These are phyloP conservation scores for Narcine bancroftii DNA, from an alignment of 2,113 vertebrate species.

Conservation along the genomic window DNA sequence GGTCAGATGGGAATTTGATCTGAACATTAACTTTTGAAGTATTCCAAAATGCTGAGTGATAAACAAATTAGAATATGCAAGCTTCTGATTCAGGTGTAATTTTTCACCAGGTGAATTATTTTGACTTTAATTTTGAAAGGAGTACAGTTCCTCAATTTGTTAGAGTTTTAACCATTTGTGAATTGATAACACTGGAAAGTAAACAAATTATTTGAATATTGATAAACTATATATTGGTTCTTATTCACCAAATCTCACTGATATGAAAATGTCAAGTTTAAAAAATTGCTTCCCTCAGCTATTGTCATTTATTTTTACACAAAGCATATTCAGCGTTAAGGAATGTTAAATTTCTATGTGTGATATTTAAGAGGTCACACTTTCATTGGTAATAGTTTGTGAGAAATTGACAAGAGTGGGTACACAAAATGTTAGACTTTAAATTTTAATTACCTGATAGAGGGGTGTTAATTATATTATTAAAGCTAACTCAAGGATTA, in stretches of 20 bases:
- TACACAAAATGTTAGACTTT: background rate
- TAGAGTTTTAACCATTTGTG: background rate
- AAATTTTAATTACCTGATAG: conserved; percentile 23
- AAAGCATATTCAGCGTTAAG: background rate
- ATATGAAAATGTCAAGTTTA: background rate
- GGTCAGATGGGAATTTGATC: background rate
- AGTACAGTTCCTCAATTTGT: background rate
- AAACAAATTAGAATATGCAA: too few species aligned
- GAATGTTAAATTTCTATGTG: background rate
- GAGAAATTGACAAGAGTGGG: background rate
- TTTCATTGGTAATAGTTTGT: background rate
- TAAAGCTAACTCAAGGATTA: conserved; percentile 2
- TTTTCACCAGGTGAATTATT: background rate
- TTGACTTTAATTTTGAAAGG: background rate
- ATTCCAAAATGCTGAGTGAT: background rate
- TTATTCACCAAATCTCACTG: background rate
- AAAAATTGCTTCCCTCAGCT: background rate
- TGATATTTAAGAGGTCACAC: background rate
- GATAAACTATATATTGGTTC: background rate
- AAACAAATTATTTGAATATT: background rate
- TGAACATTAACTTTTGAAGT: background rate
- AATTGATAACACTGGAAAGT: background rate
- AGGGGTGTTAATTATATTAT: conserved; percentile 26
- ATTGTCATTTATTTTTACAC: background rate
- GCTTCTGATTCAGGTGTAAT: too few species aligned